Conservation (phyloP, 2,113 vertebrate species). For the Microcebus jonahi region DNA sequence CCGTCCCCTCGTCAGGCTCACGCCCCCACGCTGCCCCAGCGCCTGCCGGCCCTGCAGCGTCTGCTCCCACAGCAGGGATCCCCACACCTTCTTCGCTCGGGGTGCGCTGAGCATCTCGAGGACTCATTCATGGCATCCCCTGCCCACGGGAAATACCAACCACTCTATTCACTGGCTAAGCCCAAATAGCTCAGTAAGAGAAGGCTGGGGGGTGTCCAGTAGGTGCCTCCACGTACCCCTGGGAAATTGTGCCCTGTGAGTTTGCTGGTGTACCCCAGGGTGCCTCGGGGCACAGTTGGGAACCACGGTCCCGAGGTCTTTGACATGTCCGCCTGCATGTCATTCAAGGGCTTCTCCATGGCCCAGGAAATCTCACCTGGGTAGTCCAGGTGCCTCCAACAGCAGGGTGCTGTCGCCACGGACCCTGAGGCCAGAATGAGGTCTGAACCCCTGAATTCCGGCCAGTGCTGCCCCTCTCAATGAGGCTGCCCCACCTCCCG, state of each 20-base stretch:
- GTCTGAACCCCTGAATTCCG: neutral
- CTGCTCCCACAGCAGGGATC: too few relatives aligned
- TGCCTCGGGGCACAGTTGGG: neutral
- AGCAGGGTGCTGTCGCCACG: fast-evolving
- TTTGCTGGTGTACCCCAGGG: neutral
- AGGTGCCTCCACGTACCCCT: too few relatives aligned
- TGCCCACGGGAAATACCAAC: neutral
- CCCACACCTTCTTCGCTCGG: fast-evolving
- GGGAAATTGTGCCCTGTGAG: neutral
- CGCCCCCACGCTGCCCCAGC: neutral
- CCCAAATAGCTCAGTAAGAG: neutral
- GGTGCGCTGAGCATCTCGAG: neutral
- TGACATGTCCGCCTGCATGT: fast-evolving
- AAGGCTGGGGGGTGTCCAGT: neutral
- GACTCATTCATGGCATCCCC: neutral
- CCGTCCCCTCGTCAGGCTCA: fast-evolving
- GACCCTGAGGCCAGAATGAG: neutral
- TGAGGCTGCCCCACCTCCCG: neutral
- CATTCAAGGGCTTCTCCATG: neutral
- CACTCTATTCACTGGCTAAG: neutral
- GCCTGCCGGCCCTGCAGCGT: fast-evolving
- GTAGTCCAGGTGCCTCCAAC: too few relatives aligned
- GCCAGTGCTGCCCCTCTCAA: neutral
- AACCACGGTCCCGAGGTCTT: neutral
- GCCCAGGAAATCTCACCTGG: neutral